Evolutionary conservation across 2,797 vertebrate species (phyloP), one percentile per base, ranked within the genome.

Genomic region (Setipinna tenuifilis): DNA sequence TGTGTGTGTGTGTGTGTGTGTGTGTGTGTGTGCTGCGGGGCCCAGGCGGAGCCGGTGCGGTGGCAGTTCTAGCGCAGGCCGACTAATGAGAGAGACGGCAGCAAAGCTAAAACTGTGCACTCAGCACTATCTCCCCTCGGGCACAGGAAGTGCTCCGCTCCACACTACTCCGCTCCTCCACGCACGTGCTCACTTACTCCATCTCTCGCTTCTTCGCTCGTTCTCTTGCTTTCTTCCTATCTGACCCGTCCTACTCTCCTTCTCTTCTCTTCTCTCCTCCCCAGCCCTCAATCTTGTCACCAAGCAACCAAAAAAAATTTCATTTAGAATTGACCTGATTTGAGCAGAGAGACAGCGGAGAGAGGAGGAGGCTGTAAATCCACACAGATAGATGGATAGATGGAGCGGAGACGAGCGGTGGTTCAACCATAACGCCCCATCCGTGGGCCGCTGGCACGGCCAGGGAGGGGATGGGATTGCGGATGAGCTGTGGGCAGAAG

Each of bases 1-100:
- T 65, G 83, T 48, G 35, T 48, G 83, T 71, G 12, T 83, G 58
- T 83, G 31, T 68, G 10, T 68, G 28, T 48, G 57, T 48, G n/a
- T 61, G 21, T 31, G 19, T 23, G 14, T 21, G 57, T 65, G 59
- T 35, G 17, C 31, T 62, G 2, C 28, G 23, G 62, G 62, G 28
- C 62, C 25, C 23, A 3, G 62, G 25, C 11, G 23, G 28, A 25
- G 11, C 11, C 12, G 62, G 25, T 31, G 28, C 25, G 3, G 28
- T 68, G 65, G 65, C 65, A 21, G 71, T 41, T 35, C 28, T 68
- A 68, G 62, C 25, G 2, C 62, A 68, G 10, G 6, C 62, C 14
- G 62, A 68, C 23, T 68, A 28, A 68, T 62, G 59, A 62, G 21
- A 62, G 21, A 23, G 23, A 1, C 57, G 19, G 57, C 57, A 59